Percentiles rank a stretch among this genome's conserved stretches.
These are phyloP conservation scores for Zygothrica quintamaculata DNA, from an alignment of 2,888 invertebrate genomes.

Conservation along the genomic window DNA sequence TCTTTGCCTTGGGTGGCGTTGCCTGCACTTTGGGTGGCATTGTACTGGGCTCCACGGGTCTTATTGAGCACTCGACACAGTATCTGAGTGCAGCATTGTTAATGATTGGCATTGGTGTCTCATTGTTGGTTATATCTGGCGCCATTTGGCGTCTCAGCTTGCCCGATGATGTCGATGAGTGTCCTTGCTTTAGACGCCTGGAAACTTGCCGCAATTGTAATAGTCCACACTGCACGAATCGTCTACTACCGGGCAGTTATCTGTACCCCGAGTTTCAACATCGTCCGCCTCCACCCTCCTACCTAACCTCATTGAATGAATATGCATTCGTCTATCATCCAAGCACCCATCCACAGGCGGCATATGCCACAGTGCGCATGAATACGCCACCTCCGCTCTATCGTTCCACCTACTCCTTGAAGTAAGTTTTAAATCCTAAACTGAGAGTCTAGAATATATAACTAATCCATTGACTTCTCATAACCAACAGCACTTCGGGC, in stretches of 20 bases:
- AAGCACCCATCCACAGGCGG: slow-evolving; percentile 80
- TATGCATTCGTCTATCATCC: slow-evolving; percentile 92
- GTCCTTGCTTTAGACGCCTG: slow-evolving; percentile 87
- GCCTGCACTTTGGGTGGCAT: slow-evolving; percentile 84
- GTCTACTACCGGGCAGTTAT: slow-evolving; percentile 92
- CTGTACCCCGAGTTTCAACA: slow-evolving; percentile 98
- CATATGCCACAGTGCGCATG: slow-evolving; percentile 69
- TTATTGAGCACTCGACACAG: slow-evolving; percentile 84
- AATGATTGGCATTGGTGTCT: slow-evolving; percentile 91
- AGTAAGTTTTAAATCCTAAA: slow-evolving; percentile 84
- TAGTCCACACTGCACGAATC: slow-evolving; percentile 89
- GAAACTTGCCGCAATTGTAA: slow-evolving; percentile 85
- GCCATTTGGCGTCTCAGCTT: slow-evolving; percentile 96
- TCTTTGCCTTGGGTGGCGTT: slow-evolving; percentile 83
- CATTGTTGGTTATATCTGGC: slow-evolving; percentile 96
- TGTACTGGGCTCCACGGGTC: slow-evolving; percentile 83
- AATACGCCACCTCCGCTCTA: slow-evolving; percentile 96
- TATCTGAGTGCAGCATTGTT: slow-evolving; percentile 83
- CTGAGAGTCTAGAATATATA: neutral
- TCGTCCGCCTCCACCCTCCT: slow-evolving; percentile 97
- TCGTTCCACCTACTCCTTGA: slow-evolving; percentile 92
- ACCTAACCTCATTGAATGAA: slow-evolving; percentile 98
- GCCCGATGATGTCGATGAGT: slow-evolving; percentile 89
- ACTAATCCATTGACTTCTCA: neutral
- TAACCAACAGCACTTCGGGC: slow-evolving; percentile 44